Evolutionary conservation across 1,140 invertebrate genomes (phyloP).

Genomic region (Globodera rostochiensis): DNA sequence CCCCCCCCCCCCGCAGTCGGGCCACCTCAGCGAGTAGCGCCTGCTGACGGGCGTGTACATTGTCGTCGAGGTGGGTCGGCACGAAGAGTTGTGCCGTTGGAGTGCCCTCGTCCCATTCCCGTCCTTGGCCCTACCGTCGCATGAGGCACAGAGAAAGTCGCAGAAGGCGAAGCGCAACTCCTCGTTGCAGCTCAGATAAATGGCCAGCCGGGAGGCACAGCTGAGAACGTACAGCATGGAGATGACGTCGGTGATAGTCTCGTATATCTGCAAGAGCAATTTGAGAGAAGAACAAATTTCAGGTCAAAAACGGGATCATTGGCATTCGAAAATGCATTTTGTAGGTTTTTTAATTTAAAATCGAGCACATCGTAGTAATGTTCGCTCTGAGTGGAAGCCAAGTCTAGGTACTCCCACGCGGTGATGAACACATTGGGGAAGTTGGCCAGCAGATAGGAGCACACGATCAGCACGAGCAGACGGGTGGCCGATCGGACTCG

Average conservation of each 20-base stretch:
- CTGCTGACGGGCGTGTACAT: conserved; percentile 4
- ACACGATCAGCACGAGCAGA: conserved; percentile 52
- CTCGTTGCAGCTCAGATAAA: conserved; percentile 51
- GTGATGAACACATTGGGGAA: conserved; percentile 51
- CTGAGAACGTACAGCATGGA: conserved; percentile 53
- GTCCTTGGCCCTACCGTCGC: not conserved
- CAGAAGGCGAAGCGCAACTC: conserved; percentile 48
- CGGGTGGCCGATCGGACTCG: conserved; percentile 55
- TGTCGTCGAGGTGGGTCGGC: not conserved
- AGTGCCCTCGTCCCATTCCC: not conserved
- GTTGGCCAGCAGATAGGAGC: conserved; percentile 53
- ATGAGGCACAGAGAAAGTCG: conserved; percentile 33
- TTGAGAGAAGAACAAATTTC: not conserved
- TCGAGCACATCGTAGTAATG: conserved; percentile 35
- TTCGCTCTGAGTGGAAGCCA: conserved; percentile 48
- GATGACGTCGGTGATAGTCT: conserved; percentile 48
- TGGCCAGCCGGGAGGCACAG: conserved; percentile 48
- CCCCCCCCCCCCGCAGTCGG: too few species aligned
- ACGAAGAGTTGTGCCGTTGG: conserved; percentile 8
- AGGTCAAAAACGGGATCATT: too few species aligned
- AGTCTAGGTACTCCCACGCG: conserved; percentile 53
- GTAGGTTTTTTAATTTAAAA: not conserved
- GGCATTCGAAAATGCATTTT: too few species aligned
- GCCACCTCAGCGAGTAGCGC: conserved; percentile 4
- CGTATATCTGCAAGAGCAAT: conserved; percentile 41